phyloP scores from a whole-genome alignment of 30 jellyfish, hydroid and myxozoan genomes.

The Aurelia sp. region DNA sequence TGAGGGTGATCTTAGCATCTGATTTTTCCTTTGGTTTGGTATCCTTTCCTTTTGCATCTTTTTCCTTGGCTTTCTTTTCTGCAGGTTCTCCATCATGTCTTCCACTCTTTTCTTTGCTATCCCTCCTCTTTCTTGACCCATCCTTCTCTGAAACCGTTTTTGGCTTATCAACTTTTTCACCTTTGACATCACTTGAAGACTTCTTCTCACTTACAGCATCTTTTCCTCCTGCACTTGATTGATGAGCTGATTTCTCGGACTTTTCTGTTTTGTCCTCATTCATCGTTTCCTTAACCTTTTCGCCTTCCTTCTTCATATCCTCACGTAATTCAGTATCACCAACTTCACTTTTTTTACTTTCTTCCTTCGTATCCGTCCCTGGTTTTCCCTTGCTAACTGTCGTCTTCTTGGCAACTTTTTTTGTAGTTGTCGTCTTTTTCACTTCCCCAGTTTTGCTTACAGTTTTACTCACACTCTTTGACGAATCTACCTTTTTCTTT shows the following conservation, averaged over 20 bases:
- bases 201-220: constrained; percentile 39
- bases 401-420: constrained; percentile 30
- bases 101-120: constrained; percentile 30
- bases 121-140: constrained; percentile 54
- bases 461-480: constrained; percentile 42
- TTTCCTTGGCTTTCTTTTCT: constrained; percentile 34
- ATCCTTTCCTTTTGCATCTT: constrained; percentile 36
- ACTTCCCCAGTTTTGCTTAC: constrained; percentile 32
- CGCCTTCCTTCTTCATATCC: constrained; percentile 14
- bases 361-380: constrained; percentile 34
- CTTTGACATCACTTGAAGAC: constrained; percentile 41
- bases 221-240: constrained; percentile 1
- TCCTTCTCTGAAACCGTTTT: constrained; percentile 26
- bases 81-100: constrained; percentile 65
- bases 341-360: constrained; percentile 18
- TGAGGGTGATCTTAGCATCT: constrained; percentile 35
- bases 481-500: constrained; percentile 65
- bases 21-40: constrained; percentile 37
- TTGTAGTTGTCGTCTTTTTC: constrained; percentile 35
- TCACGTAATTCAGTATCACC: constrained; percentile 35
- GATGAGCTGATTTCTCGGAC: neutral
- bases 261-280: constrained; percentile 12
- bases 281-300: constrained; percentile 6
- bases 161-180: constrained; percentile 21
- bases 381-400: constrained; percentile 8